phyloP scores from a whole-genome alignment of 2,113 vertebrate genomes.

The Malurus elegans region DNA sequence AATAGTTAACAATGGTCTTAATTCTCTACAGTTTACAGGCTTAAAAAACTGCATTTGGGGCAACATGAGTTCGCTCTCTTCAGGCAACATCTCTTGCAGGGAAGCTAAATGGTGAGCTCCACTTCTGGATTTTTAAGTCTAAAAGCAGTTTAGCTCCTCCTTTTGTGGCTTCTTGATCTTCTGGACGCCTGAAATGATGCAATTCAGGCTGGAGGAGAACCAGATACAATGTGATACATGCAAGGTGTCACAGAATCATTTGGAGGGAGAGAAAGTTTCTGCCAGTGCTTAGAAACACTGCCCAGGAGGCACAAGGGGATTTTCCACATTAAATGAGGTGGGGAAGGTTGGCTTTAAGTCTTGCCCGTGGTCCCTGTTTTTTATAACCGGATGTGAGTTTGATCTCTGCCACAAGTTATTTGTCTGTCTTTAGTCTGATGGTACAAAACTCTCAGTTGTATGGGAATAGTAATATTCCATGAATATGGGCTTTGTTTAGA shows the following conservation, averaged over 20 bases:
- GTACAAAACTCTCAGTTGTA: background rate
- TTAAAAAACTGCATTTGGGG: background rate
- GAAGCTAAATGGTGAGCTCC: background rate
- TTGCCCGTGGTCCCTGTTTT: background rate
- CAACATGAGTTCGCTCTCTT: background rate
- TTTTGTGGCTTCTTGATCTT: background rate
- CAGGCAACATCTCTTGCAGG: rapidly evolving
- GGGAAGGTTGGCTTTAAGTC: background rate
- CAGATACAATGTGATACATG: rapidly evolving
- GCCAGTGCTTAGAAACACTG: background rate
- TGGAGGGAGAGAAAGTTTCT: background rate
- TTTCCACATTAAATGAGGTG: background rate
- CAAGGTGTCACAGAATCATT: background rate
- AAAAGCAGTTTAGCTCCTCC: background rate
- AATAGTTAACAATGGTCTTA: background rate
- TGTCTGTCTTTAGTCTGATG: background rate
- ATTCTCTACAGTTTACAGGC: background rate
- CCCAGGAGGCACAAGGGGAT: background rate
- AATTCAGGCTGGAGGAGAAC: background rate
- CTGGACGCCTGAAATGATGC: background rate
- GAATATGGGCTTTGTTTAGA: background rate
- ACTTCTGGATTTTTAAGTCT: background rate
- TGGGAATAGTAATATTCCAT: background rate
- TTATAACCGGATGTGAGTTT: background rate
- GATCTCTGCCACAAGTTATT: background rate